phyloP scores from a whole-genome alignment of 2,888 invertebrate genomes.

The Gasteruption jaculator region DNA sequence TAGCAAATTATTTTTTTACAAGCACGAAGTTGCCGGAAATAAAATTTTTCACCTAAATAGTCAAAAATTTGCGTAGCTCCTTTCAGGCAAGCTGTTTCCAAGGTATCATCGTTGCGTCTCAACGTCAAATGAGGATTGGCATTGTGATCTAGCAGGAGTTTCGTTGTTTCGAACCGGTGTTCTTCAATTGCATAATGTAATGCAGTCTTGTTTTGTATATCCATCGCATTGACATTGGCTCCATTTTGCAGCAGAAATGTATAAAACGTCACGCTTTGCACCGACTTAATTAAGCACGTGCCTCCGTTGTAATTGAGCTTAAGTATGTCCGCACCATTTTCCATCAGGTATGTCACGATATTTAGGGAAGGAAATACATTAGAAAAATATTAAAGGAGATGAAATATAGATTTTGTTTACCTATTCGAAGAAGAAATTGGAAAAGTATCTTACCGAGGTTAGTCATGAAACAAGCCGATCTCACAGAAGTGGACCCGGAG shows the following conservation, averaged over 20 bases:
- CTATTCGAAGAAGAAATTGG: too few species aligned
- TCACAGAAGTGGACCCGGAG: slow-evolving; percentile 83
- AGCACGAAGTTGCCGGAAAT: background rate
- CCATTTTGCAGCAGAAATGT: slow-evolving; percentile 74
- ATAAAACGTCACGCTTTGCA: slow-evolving; percentile 80
- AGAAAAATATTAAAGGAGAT: background rate
- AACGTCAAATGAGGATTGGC: slow-evolving; percentile 75
- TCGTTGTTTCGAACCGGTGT: slow-evolving; percentile 78
- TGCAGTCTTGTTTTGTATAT: slow-evolving; percentile 87
- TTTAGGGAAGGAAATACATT: slow-evolving; percentile 26
- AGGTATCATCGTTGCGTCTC: slow-evolving; percentile 81
- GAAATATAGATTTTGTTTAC: too few species aligned
- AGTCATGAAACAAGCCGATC: slow-evolving; percentile 92
- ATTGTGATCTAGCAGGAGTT: slow-evolving; percentile 72
- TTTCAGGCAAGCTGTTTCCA: slow-evolving; percentile 81
- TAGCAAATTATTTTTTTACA: background rate
- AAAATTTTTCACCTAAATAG: slow-evolving; percentile 54
- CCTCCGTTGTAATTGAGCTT: slow-evolving; percentile 87
- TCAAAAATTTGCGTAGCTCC: slow-evolving; percentile 70
- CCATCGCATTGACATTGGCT: slow-evolving; percentile 79
- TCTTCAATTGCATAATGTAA: slow-evolving; percentile 91
- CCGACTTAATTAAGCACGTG: slow-evolving; percentile 89
- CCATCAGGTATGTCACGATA: slow-evolving; percentile 67
- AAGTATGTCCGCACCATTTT: slow-evolving; percentile 76
- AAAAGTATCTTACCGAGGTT: slow-evolving; percentile 62